Evolutionary conservation across 2,888 invertebrate species (phyloP), one percentile per base, ranked within the genome.

Genomic region (Pediacus dermestoides): DNA sequence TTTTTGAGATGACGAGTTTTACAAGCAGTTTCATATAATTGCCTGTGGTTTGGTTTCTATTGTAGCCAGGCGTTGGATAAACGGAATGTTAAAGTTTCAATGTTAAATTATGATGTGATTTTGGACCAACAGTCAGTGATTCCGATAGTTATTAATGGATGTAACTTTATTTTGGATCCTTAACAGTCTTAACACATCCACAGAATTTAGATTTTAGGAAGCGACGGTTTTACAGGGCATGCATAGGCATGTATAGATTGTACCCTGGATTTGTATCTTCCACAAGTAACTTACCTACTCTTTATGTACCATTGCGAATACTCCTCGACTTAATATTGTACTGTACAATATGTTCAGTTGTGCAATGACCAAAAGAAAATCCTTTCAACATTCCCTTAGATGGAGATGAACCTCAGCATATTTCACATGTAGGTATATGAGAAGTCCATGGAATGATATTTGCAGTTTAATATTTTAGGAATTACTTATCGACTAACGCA

Each of bases 221-320:
- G 99, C 1, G 99, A 99, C 70, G 99, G 99, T 0, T 99, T 99
- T 66, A 97, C 97, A 72, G 99, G 99, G 9, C 97, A 96, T 72
- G 91, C 90, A 1, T 79, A 97, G 25, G 90, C 99, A 8, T 99
- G 99, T 63, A 82, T 99, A 47, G 99, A 99, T 61, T 99, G 99
- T 63, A 96, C 94, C 1, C 73, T 99, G 36, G 94, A 96, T 72
- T 72, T 99, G 33, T 99, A 91, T 67, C 99, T 99, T 16, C 97
- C 99, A 2, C 97, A 97, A 77, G 78, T 94, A 3, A 96, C 93
- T 35, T 99, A 89, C 70, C 99, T n/a, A n/a, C n/a, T n/a, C 99
- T 0, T 71, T 99, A 12, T 99, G 99, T 65, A 99, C 99, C 0
- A 94, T 99, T 63, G 99, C 99, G 1, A 95, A 95, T 68, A 99